Percentiles rank a stretch among this genome's conserved stretches.
These are phyloP conservation scores for Punctoribates punctum DNA, from an alignment of 2,888 invertebrate species.

Conservation along the genomic window DNA sequence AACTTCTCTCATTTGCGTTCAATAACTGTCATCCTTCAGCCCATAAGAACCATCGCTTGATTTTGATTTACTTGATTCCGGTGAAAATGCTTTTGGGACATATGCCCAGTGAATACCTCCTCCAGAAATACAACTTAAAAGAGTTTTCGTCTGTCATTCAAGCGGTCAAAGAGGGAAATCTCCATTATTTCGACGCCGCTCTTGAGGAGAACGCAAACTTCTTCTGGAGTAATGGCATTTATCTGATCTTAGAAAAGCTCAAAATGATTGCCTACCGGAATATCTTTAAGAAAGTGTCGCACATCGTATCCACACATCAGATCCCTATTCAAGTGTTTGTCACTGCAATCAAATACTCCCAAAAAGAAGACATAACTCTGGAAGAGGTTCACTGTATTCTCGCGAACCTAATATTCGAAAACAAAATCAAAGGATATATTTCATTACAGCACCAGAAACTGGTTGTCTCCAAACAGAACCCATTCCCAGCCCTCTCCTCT, in stretches of 20 bases:
- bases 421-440: slow-evolving; percentile 97
- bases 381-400: slow-evolving; percentile 96
- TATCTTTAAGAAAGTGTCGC: slow-evolving; percentile 80
- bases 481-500: slow-evolving; percentile 69
- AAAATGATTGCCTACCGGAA: slow-evolving; percentile 93
- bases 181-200: slow-evolving; percentile 73
- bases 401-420: slow-evolving; percentile 92
- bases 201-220: slow-evolving; percentile 83
- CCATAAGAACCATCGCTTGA: slow-evolving; percentile 80
- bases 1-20: slow-evolving; percentile 87
- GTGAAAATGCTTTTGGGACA: slow-evolving; percentile 95
- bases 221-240: slow-evolving; percentile 95
- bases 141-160: slow-evolving; percentile 85
- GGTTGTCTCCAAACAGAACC: slow-evolving; percentile 94
- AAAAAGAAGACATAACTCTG: slow-evolving; percentile 72
- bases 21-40: slow-evolving; percentile 77
- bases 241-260: slow-evolving; percentile 91
- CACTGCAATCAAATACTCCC: slow-evolving; percentile 58
- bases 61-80: slow-evolving; percentile 90
- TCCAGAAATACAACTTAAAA: slow-evolving; percentile 82
- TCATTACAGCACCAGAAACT: slow-evolving; percentile 94
- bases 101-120: slow-evolving; percentile 76
- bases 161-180: slow-evolving; percentile 79
- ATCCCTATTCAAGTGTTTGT: slow-evolving; percentile 80
- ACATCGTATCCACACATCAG: slow-evolving; percentile 65